Evolutionary conservation across 92 coral and sea anemone species (phyloP), one percentile per base, ranked within the genome.

Genomic region (Anthopleura xanthogrammica): DNA sequence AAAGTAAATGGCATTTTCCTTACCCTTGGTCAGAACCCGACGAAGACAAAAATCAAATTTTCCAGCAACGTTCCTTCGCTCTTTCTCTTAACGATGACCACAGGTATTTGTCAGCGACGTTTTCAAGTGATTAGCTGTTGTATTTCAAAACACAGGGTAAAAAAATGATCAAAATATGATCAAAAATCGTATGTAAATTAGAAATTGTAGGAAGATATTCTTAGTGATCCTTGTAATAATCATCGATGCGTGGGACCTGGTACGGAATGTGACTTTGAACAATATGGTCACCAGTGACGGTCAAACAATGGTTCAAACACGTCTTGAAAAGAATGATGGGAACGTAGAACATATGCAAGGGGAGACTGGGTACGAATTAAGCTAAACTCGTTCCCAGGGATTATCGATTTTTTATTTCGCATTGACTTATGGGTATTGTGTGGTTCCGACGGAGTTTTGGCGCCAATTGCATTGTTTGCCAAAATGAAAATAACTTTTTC

Each of bases 211-310:
- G 10, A 62, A n/a, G 70, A 62, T 20, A 4, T 62, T 62, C 2
- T 20, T 62, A 7, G 10, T 62, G 70, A 20, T 62, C 24, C 70
- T 62, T n/a, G 70, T 62, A 62, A 62, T 62, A 29, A 20, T 62
- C 36, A 62, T 20, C 29, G 75, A 80, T 42, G 83, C 83, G 83
- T 80, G 36, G 42, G 22, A 79, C 72, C 60, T 58, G 77, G 81
- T 78, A 78, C 81, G 81, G 29, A 20, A 4, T 4, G 68, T 52
- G 74, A 24, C 12, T 66, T 52, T 3, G 24, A 41, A 80, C 76
- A 80, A 64, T 80, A 80, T 58, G 83, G 83, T 41, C 83, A 80
- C 83, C 83, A 80, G 83, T 66, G 83, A 80, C 50, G 40, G 36
- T 41, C 36, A 19, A 64, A 64, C 76, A 80, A 73, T 73, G 40